Base-by-base conservation (phyloP, 2,888 invertebrate species). In the Apotomis turbidana region DNA sequence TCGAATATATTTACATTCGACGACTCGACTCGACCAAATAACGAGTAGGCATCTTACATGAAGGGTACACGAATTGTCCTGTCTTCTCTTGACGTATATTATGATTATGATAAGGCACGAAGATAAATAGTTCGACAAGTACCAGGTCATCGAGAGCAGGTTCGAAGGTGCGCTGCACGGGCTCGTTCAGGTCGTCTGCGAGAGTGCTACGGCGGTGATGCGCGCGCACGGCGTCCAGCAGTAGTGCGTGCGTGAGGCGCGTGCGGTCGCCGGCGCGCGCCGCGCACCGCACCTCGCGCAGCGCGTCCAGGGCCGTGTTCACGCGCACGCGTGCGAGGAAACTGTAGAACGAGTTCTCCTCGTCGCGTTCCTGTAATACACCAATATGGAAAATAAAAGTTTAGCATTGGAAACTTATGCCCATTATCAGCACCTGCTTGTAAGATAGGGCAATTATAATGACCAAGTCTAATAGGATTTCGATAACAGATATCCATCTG, bases 281-380 rank as follows among this genome's bases (percentile, higher is more conserved):
- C 2, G 79, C 79, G 78, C 89, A 87, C 0, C 88, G 86, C 27
- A 90, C 85, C 38, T 85, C 83, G 10, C 85, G 86, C 69, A 93
- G 75, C 9, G 89, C 91, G 73, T 91, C 91, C 60, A 93, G 75
- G 0, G 93, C 89, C 3, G 83, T 80, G 76, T 89, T 88, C 60
- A 93, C 75, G 0, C 90, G 87, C 2, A 87, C 87, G 0, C 90
- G 88, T 0, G 81, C 87, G 3, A 93, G 77, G 73, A 93, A 90
- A 8, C 82, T 79, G 79, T 91, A 90, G 0, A 93, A 76, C 0
- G 88, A 87, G 51, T 72, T 75, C 74, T 92, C 92, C 57, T 86
- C 83, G 5, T 83, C 79, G 2, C 49, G 70, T 51, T 85, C 83
- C 90, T 89, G 74, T 4, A 13, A 41, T 9, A 49, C 4, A 41